These are phyloP conservation scores for Drosophila vallismaia DNA, from an alignment of 2,888 invertebrate species.

Conservation along the genomic window DNA sequence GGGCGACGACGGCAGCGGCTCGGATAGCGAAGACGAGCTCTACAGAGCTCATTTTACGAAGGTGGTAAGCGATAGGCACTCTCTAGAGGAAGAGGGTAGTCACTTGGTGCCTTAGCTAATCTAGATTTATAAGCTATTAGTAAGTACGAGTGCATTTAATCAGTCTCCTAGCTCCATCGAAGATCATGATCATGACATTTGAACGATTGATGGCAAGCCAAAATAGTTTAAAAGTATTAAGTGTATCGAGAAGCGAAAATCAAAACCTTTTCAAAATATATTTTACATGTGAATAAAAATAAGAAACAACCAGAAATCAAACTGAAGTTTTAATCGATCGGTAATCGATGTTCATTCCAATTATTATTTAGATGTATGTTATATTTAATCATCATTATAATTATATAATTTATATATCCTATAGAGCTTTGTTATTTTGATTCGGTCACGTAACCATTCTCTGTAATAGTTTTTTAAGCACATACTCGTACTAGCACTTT, in stretches of 20 bases:
- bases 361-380: too few species aligned
- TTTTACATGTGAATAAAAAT: constrained; percentile 4
- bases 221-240: constrained; percentile 36
- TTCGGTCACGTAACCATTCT: too few species aligned
- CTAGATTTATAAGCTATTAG: constrained; percentile 1
- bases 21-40: constrained; percentile 57
- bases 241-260: constrained; percentile 7
- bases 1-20: constrained; percentile 59
- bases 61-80: constrained; percentile 8
- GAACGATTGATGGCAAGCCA: constrained; percentile 27
- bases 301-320: not conserved
- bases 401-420: too few species aligned
- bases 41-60: constrained; percentile 50
- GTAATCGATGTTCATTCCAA: not conserved
- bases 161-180: constrained; percentile 5
- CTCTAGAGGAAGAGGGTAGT: constrained; percentile 12
- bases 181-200: not conserved
- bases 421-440: too few species aligned
- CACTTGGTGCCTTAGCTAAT: constrained; percentile 28
- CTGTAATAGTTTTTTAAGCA: too few species aligned
- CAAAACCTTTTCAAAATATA: constrained; percentile 15
- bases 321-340: not conserved
- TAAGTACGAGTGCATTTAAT: constrained; percentile 2
- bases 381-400: too few species aligned
- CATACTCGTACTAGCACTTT: too few species aligned